phyloP scores from a whole-genome alignment of 23 tunicate species.

The Phallusia fumigata region DNA sequence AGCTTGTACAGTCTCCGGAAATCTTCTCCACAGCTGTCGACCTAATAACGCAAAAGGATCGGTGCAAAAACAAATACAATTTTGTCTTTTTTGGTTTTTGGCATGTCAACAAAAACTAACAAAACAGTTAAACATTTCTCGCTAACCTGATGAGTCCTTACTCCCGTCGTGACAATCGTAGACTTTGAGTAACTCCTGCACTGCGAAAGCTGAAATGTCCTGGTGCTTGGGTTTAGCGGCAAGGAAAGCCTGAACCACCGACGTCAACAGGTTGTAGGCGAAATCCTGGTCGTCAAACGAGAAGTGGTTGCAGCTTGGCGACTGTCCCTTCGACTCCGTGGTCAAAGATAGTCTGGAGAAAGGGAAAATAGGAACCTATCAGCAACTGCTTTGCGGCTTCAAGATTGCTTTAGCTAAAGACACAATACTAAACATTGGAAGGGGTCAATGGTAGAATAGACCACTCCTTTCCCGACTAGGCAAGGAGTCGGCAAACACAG shows the following conservation, averaged over 20 bases:
- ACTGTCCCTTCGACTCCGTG: slow-evolving; percentile 3
- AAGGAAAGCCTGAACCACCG: slow-evolving; percentile 78
- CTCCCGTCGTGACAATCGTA: slow-evolving; percentile 62
- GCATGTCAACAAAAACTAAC: neutral
- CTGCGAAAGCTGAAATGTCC: slow-evolving; percentile 85
- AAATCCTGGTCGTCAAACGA: slow-evolving; percentile 39
- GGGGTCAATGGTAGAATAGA: too few relatives aligned
- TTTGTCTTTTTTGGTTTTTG: neutral
- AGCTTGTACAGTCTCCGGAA: slow-evolving; percentile 56
- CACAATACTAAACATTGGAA: too few relatives aligned
- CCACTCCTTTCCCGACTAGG: too few relatives aligned
- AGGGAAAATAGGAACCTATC: too few relatives aligned
- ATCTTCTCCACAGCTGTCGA: slow-evolving; percentile 69
- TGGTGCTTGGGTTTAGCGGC: slow-evolving; percentile 79
- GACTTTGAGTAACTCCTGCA: slow-evolving; percentile 81
- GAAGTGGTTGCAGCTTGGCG: neutral
- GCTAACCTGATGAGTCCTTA: slow-evolving; percentile 44
- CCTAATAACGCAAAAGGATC: slow-evolving; percentile 19
- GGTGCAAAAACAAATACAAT: too few relatives aligned
- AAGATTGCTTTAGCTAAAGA: too few relatives aligned
- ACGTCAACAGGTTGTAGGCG: slow-evolving; percentile 49
- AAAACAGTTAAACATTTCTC: neutral
- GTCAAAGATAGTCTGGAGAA: neutral
- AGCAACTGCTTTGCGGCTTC: too few relatives aligned
- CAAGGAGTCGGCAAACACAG: too few relatives aligned